Percentiles rank a stretch among this genome's conserved stretches.
Evolutionary conservation across 2,888 invertebrate species (phyloP).

Genomic region (Melanostoma scalare): DNA sequence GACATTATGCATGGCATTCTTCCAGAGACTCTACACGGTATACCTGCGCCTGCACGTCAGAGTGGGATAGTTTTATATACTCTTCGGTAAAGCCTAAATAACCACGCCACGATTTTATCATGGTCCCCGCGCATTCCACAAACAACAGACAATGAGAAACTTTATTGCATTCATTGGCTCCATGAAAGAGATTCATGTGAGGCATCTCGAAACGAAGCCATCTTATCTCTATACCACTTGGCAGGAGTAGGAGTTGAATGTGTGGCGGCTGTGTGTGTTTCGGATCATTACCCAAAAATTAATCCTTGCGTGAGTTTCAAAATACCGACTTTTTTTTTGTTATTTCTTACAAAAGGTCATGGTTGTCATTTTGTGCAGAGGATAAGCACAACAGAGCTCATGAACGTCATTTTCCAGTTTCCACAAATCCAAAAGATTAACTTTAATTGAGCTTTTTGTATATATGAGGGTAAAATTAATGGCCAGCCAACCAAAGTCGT

Average conservation of each 20-base stretch:
- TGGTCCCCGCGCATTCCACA: constrained; percentile 29
- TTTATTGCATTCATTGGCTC: constrained; percentile 73
- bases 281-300: constrained; percentile 63
- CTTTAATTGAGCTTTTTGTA: constrained; percentile 47
- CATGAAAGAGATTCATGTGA: constrained; percentile 58
- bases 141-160: constrained; percentile 63
- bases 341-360: too few relatives aligned
- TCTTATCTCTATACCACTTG: constrained; percentile 55
- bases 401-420: constrained; percentile 51
- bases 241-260: constrained; percentile 21
- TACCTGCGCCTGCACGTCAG: constrained; percentile 61
- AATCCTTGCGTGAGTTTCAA: constrained; percentile 58
- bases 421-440: constrained; percentile 36
- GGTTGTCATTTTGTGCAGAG: constrained; percentile 11
- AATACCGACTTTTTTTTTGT: constrained; percentile 19
- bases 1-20: constrained; percentile 82
- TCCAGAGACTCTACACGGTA: constrained; percentile 48
- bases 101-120: constrained; percentile 21
- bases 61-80: constrained; percentile 49
- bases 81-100: constrained; percentile 45
- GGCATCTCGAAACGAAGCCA: constrained; percentile 61
- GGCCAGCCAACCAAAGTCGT: constrained; percentile 36
- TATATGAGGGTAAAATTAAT: constrained; percentile 49
- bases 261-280: constrained; percentile 31
- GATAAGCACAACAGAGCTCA: constrained; percentile 22